Conservation (phyloP, 2,797 vertebrate species). For the Tragopan temminckii region DNA sequence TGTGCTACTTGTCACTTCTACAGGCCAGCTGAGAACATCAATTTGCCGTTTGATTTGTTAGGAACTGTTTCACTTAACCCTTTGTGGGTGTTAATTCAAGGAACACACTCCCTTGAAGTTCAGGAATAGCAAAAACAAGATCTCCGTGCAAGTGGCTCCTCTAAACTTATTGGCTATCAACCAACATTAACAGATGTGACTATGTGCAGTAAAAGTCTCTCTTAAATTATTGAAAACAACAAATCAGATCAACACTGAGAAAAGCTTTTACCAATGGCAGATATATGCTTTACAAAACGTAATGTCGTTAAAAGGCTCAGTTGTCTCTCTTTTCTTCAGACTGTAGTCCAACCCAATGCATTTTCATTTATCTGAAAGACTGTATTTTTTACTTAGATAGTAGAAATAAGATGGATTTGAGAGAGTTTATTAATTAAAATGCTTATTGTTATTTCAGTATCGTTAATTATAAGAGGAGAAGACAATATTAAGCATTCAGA, state of each 20-base stretch:
- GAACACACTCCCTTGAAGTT: neutral
- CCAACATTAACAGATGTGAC: conserved; percentile 30
- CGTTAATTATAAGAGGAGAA: neutral
- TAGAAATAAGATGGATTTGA: neutral
- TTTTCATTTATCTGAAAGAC: neutral
- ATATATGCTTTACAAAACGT: conserved; percentile 14
- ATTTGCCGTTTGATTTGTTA: neutral
- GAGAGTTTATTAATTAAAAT: neutral
- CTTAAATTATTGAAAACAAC: conserved; percentile 55
- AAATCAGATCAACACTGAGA: conserved; percentile 46
- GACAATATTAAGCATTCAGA: neutral
- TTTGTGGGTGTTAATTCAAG: neutral
- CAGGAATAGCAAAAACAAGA: neutral
- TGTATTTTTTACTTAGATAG: neutral
- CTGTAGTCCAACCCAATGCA: neutral
- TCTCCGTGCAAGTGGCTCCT: neutral
- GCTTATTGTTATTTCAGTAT: neutral
- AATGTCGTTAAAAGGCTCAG: conserved; percentile 6
- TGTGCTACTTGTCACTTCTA: neutral
- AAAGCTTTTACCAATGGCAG: conserved; percentile 47
- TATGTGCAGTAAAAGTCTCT: conserved; percentile 11
- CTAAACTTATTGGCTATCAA: conserved; percentile 44
- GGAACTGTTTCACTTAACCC: conserved; percentile 31
- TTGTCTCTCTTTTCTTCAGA: neutral
- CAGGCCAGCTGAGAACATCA: neutral